These are phyloP conservation scores for Dascillus cervinus DNA, from an alignment of 2,888 invertebrate species.

Conservation along the genomic window DNA sequence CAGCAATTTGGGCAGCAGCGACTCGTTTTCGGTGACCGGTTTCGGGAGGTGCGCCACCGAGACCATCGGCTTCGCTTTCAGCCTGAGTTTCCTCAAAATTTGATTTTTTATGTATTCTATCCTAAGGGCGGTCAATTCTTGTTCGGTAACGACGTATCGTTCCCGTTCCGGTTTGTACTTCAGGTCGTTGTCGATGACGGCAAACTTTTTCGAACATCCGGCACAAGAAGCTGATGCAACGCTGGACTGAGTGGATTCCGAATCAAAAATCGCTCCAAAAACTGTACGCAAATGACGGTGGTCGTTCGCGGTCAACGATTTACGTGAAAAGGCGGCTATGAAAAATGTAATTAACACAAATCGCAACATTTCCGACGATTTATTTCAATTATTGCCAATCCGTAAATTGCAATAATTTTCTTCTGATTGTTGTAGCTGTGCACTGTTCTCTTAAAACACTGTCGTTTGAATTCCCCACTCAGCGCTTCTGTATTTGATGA, in stretches of 20 bases:
- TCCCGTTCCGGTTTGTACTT: conserved; percentile 13
- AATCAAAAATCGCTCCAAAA: conserved; percentile 28
- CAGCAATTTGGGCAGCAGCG: conserved; percentile 45
- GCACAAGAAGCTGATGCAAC: conserved; percentile 14
- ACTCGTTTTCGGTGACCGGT: conserved; percentile 68
- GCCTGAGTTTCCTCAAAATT: conserved; percentile 69
- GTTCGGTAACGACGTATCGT: conserved; percentile 38
- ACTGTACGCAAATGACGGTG: conserved; percentile 26
- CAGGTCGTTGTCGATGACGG: conserved; percentile 22
- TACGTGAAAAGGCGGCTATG: conserved; percentile 8
- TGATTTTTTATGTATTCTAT: conserved; percentile 80
- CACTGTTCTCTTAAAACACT: conserved; percentile 38
- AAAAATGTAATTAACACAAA: conserved; percentile 23
- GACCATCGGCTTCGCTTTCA: conserved; percentile 66
- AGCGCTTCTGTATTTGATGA: conserved; percentile 42
- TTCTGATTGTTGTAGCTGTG: conserved; percentile 28
- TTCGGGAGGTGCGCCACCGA: conserved; percentile 60
- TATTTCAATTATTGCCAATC: conserved; percentile 12
- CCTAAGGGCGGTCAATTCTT: conserved; percentile 59
- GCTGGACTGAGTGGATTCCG: conserved; percentile 5
- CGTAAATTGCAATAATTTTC: conserved; percentile 11
- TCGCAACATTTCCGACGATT: conserved; percentile 1
- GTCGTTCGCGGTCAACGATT: conserved; percentile 12
- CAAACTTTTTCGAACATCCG: conserved; percentile 29
- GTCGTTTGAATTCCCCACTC: conserved; percentile 38